Conservation (phyloP, 64 coral and sea anemone genomes). For the Porites lutea region DNA sequence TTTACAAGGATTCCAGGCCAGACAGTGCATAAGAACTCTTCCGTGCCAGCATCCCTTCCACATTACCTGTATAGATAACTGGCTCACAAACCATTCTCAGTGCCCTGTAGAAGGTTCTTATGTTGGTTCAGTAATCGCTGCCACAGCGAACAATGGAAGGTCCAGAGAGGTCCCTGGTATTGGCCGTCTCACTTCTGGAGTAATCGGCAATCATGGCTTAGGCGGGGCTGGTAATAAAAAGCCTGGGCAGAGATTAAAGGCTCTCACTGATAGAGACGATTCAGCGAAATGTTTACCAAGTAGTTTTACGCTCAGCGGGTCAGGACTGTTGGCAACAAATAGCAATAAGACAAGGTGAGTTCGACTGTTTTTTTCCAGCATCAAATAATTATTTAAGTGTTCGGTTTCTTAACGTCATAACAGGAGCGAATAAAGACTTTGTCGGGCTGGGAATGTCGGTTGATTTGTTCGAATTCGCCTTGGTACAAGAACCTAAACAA, state of each 20-base stretch:
- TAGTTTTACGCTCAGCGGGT: conserved; percentile 66
- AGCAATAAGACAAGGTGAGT: neutral
- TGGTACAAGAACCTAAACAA: too few species aligned
- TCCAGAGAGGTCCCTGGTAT: neutral
- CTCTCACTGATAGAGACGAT: neutral
- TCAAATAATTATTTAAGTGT: too few species aligned
- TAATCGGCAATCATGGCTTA: neutral
- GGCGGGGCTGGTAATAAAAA: conserved; percentile 21
- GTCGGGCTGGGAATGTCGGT: too few species aligned
- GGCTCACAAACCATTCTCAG: conserved; percentile 73
- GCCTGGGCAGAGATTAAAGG: neutral
- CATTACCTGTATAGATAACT: conserved; percentile 84
- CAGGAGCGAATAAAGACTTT: too few species aligned
- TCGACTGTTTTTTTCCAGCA: too few species aligned
- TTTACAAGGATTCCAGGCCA: conserved; percentile 65
- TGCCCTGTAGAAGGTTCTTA: conserved; percentile 83
- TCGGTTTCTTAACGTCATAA: too few species aligned
- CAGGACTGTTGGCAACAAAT: conserved; percentile 41
- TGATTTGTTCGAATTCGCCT: too few species aligned
- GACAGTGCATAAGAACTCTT: conserved; percentile 76
- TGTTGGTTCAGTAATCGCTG: conserved; percentile 8
- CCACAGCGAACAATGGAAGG: neutral
- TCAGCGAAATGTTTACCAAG: conserved; percentile 41
- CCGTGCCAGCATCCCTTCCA: conserved; percentile 88
- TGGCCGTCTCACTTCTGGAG: neutral